Percentiles rank a stretch among this genome's conserved stretches.
Evolutionary conservation across 2,113 vertebrate genomes (phyloP).

Genomic region (Cromileptes altivelis): DNA sequence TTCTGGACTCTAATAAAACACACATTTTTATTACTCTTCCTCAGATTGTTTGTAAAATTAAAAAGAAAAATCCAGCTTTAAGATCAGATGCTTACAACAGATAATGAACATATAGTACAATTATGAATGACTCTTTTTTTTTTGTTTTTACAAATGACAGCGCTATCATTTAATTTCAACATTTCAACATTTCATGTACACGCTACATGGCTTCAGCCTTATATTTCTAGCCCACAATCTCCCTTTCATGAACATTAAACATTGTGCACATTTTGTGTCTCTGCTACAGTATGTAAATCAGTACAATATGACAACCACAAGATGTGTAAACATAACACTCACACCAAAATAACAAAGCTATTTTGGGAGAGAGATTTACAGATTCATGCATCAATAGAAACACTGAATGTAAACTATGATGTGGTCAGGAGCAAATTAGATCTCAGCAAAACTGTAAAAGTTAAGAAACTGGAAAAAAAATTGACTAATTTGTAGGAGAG

Average conservation of each 20-base stretch:
- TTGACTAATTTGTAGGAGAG: neutral
- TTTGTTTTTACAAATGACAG: constrained; percentile 18
- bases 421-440: constrained; percentile 10
- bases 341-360: neutral
- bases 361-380: constrained; percentile 38
- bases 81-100: constrained; percentile 3
- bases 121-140: neutral
- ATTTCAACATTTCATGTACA: constrained; percentile 13
- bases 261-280: neutral
- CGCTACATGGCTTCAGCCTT: neutral
- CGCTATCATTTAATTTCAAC: constrained; percentile 10
- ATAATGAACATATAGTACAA: constrained; percentile 20
- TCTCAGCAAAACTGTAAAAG: constrained; percentile 1
- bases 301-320: constrained; percentile 27
- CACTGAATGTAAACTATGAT: constrained; percentile 25
- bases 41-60: constrained; percentile 19
- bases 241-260: constrained; percentile 31
- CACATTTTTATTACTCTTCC: constrained; percentile 43
- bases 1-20: neutral
- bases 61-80: constrained; percentile 27
- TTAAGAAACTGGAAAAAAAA: neutral
- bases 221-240: neutral
- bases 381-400: constrained; percentile 58
- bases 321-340: constrained; percentile 29
- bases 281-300: constrained; percentile 12